Base-by-base conservation (phyloP, 1,140 invertebrate genomes). In the Plectrocnemia conspersa region DNA sequence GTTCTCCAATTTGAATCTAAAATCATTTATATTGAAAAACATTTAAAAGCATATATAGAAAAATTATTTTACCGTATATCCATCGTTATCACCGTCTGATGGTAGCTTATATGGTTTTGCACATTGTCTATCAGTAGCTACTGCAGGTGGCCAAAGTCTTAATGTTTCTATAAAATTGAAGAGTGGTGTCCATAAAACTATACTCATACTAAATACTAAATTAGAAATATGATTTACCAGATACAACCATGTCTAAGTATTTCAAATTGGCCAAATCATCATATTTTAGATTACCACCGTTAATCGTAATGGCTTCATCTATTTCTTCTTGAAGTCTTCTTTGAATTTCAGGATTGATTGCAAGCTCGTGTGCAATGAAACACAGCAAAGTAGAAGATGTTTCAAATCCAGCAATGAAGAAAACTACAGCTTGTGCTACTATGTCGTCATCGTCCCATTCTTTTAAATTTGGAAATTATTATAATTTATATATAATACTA, bases 371-470 rank as follows among this genome's bases (percentile, higher is more conserved):
- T 6, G 66, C 59, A 21, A 66, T 44, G 55, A 73, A 75, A 35
- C 64, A 65, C 46, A 75, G 65, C 0, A 70, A 27, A 11, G 64
- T 68, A 0, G 72, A 69, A 0, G 69, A 76, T 0, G 82, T 80
- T 29, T 83, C 81, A 61, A 77, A 83, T 18, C 84, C 83, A 21
- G 82, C 83, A 18, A 84, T 63, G 61, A 82, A 79, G 59, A 83
- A 82, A 0, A 81, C 56, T 36, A 80, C 70, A 15, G 77, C 77
- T 66, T 82, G 79, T 2, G 77, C 77, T 0, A 82, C 69, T 5
- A 91, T 76, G 59, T 86, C 79, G 11, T 81, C 76, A 27, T 81
- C 80, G 1, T 73, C 73, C 61, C 82, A 78, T 58, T 69, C 73
- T 73, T 15, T 44, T 19, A 38, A 6, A 5, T 13, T 38, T 9